A percentile compares a stretch with the other conserved stretches of the same genome.
Conservation (phyloP, 2,113 vertebrate species). For the Vidua chalybeata region DNA sequence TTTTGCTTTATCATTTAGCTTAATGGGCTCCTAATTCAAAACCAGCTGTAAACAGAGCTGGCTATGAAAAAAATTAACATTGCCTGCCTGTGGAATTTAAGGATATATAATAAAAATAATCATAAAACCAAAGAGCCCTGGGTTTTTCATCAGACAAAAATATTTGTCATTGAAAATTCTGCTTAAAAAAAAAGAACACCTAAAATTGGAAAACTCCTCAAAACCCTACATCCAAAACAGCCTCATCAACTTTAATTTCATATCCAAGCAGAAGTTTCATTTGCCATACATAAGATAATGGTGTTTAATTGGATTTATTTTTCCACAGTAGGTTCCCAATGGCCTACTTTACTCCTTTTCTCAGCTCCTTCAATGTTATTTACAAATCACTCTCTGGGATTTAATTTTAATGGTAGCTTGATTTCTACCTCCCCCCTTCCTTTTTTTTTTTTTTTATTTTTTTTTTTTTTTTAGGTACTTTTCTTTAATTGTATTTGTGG, state of each 20-base stretch:
- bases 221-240: slow-evolving; percentile 41
- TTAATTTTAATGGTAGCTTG: slow-evolving; percentile 79
- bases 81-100: slow-evolving; percentile 48
- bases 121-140: slow-evolving; percentile 45
- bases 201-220: slow-evolving; percentile 19
- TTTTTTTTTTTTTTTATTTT: slow-evolving; percentile 53
- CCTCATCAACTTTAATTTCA: slow-evolving; percentile 65
- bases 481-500: slow-evolving; percentile 79
- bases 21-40: slow-evolving; percentile 54
- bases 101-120: slow-evolving; percentile 48
- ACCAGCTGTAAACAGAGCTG: slow-evolving; percentile 14
- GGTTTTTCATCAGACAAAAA: slow-evolving; percentile 47
- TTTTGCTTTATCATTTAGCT: slow-evolving; percentile 61
- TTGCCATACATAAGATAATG: slow-evolving; percentile 66
- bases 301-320: slow-evolving; percentile 82
- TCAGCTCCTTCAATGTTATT: slow-evolving; percentile 75
- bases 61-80: slow-evolving; percentile 47
- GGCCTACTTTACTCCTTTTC: slow-evolving; percentile 73
- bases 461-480: slow-evolving; percentile 2
- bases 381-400: slow-evolving; percentile 77
- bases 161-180: slow-evolving; percentile 40
- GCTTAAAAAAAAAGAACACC: background rate
- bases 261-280: slow-evolving; percentile 68
- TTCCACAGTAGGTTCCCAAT: slow-evolving; percentile 60
- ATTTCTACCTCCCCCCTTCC: slow-evolving; percentile 32